Conservation (phyloP, 2,797 vertebrate species). For the Austrolebias charrua region DNA sequence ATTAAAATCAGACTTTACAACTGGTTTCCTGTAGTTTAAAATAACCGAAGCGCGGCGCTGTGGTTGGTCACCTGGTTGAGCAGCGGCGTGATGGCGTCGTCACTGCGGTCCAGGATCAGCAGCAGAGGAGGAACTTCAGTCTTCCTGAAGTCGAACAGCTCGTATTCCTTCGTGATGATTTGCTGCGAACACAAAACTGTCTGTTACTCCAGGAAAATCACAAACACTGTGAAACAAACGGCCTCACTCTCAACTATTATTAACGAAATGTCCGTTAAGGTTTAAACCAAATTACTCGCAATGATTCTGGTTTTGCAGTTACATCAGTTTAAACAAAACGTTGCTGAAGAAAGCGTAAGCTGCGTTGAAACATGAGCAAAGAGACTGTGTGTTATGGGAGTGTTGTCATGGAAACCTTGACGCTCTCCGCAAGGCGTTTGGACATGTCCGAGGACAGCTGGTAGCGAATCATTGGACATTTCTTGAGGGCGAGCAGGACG, state of each 20-base stretch:
- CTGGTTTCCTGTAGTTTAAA: background rate
- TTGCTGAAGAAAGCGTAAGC: too few species aligned
- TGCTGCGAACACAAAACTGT: slow-evolving; percentile 76
- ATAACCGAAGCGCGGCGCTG: background rate
- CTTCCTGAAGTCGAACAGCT: slow-evolving; percentile 95
- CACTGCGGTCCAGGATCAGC: slow-evolving; percentile 90
- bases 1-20: background rate
- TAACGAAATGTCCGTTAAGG: background rate
- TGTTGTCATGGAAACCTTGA: slow-evolving; percentile 82
- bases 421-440: slow-evolving; percentile 88
- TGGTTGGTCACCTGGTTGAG: slow-evolving; percentile 83
- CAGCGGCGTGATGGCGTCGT: slow-evolving; percentile 92
- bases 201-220: background rate
- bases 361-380: too few species aligned
- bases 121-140: slow-evolving; percentile 94
- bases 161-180: slow-evolving; percentile 97
- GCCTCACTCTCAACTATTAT: too few species aligned
- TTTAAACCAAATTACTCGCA: background rate
- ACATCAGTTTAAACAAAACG: too few species aligned
- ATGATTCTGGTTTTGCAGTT: background rate
- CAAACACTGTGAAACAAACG: too few species aligned
- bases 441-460: slow-evolving; percentile 92
- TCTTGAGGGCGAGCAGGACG: slow-evolving; percentile 93
- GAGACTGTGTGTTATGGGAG: background rate
- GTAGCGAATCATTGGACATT: slow-evolving; percentile 97